A percentile compares a stretch with the other conserved stretches of the same genome.
phyloP scores from a whole-genome alignment of 2,888 invertebrate species.

The Odontocolon sp. region DNA sequence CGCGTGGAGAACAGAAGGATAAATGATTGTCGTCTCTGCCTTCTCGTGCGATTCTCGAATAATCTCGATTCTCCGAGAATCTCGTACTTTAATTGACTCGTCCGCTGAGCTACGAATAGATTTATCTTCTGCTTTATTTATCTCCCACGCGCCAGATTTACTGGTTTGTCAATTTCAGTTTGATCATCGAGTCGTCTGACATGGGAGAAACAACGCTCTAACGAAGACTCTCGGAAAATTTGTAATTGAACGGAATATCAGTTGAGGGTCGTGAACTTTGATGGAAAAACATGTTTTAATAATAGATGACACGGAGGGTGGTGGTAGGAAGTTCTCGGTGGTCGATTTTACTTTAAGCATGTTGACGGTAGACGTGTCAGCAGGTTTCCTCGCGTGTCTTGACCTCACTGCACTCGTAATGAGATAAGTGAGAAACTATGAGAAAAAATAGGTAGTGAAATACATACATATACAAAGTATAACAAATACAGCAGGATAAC shows the following conservation, averaged over 20 bases:
- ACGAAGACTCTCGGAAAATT: not conserved
- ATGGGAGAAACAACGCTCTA: no score
- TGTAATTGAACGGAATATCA: not conserved
- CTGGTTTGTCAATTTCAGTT: no score
- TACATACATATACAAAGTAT: not conserved
- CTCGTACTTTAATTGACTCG: no score
- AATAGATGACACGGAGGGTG: not conserved
- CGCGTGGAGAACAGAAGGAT: no score
- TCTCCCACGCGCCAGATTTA: no score
- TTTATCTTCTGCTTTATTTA: no score
- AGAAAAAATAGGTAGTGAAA: not conserved
- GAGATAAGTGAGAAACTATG: slow-evolving; percentile 37
- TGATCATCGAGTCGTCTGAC: no score
- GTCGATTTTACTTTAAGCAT: not conserved
- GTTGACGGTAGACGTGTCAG: slow-evolving; percentile 1
- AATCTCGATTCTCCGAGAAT: no score
- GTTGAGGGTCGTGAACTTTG: slow-evolving; percentile 1
- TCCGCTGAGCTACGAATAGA: no score
- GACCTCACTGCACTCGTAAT: slow-evolving; percentile 40
- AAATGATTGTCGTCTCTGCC: no score
- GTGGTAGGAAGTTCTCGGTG: not conserved
- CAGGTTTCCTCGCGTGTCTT: slow-evolving; percentile 16
- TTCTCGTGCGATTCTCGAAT: no score
- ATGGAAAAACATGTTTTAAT: not conserved
- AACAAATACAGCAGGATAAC: not conserved